Evolutionary conservation across 1,140 invertebrate genomes (phyloP).

Genomic region (Teleogryllus occipitalis): DNA sequence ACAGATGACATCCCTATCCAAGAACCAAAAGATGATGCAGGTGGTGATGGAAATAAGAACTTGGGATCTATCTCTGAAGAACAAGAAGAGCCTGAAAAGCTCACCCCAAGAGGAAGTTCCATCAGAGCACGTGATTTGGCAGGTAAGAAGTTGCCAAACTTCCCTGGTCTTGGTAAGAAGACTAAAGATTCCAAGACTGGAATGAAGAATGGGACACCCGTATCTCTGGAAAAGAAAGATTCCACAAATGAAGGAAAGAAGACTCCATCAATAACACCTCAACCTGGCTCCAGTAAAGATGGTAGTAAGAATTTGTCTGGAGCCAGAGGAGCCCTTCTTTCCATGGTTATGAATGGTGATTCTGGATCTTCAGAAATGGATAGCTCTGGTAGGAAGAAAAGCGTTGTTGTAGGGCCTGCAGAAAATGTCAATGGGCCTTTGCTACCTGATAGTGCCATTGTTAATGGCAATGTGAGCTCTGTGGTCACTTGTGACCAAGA

Average conservation of each 20-base stretch:
- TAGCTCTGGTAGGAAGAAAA: neutral
- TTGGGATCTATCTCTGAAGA: conserved; percentile 36
- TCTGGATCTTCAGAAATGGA: neutral
- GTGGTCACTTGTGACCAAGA: conserved; percentile 1
- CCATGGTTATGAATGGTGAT: conserved; percentile 6
- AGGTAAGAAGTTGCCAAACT: conserved; percentile 30
- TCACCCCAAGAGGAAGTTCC: conserved; percentile 16
- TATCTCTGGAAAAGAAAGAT: conserved; percentile 8
- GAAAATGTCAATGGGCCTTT: conserved; percentile 11
- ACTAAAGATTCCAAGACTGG: conserved; percentile 28
- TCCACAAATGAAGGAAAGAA: neutral
- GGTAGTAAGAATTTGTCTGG: neutral
- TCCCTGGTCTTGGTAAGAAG: conserved; percentile 31
- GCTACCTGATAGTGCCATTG: neutral
- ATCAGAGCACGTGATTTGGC: conserved; percentile 16
- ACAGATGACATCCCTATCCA: conserved; percentile 39
- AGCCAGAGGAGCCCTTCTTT: neutral
- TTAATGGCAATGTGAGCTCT: conserved; percentile 9
- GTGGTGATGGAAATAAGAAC: conserved; percentile 24
- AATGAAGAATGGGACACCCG: conserved; percentile 10
- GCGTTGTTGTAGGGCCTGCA: neutral
- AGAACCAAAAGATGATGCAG: conserved; percentile 25
- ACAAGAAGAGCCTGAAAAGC: conserved; percentile 28
- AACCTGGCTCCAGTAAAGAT: neutral
- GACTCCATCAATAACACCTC: neutral